A percentile compares a stretch with the other conserved stretches of the same genome.
phyloP scores from a whole-genome alignment of 2,888 invertebrate species.

The Hydrotaea diabolus region DNA sequence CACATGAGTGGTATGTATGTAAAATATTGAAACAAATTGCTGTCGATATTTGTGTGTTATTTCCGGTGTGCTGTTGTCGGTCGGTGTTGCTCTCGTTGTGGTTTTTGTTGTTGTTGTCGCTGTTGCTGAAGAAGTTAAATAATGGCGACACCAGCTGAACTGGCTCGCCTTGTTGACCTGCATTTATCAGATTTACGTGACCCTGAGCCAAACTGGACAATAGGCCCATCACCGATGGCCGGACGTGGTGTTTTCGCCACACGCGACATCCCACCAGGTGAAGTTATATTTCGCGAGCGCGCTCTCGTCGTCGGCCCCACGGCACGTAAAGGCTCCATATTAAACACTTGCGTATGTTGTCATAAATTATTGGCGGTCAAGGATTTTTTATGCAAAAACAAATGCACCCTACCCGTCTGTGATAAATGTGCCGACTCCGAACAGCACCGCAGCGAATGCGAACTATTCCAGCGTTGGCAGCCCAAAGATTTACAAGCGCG shows the following conservation, averaged over 20 bases:
- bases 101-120: not conserved
- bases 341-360: slow-evolving; percentile 86
- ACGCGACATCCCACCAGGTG: slow-evolving; percentile 85
- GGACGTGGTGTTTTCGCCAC: slow-evolving; percentile 88
- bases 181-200: slow-evolving; percentile 77
- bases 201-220: slow-evolving; percentile 82
- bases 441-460: slow-evolving; percentile 85
- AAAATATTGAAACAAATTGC: slow-evolving; percentile 11
- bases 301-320: slow-evolving; percentile 88
- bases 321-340: slow-evolving; percentile 81
- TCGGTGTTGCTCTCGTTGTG: too few species aligned
- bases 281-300: slow-evolving; percentile 86
- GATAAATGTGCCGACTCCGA: slow-evolving; percentile 83
- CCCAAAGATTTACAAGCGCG: slow-evolving; percentile 79
- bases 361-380: slow-evolving; percentile 81
- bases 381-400: slow-evolving; percentile 82
- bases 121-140: slow-evolving; percentile 11
- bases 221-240: slow-evolving; percentile 84
- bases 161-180: slow-evolving; percentile 77
- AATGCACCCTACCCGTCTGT: slow-evolving; percentile 88
- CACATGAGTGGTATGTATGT: slow-evolving; percentile 9
- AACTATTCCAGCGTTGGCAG: slow-evolving; percentile 83
- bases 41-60: slow-evolving; percentile 8
- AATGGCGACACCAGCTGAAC: slow-evolving; percentile 76
- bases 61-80: not conserved